Conservation (phyloP, 2,888 invertebrate species). For the Stramonita haemastoma region DNA sequence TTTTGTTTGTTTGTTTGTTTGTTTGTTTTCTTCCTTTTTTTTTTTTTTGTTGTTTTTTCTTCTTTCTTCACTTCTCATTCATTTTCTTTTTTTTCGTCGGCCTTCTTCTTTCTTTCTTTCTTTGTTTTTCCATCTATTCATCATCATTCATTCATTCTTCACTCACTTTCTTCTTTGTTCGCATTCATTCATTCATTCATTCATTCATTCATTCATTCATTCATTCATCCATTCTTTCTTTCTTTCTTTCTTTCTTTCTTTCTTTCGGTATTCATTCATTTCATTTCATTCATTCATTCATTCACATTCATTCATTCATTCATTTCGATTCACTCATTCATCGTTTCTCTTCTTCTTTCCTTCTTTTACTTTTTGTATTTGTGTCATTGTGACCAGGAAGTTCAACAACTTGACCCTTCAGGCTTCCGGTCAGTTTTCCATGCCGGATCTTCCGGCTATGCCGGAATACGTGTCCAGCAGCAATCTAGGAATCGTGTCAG, state of each 20-base stretch:
- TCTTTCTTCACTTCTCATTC: background rate
- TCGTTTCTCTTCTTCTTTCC: background rate
- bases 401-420: background rate
- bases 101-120: background rate
- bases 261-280: background rate
- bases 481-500: background rate
- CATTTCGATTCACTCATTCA: background rate
- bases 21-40: background rate
- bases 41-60: background rate
- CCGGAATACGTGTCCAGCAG: conserved; percentile 8
- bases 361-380: background rate
- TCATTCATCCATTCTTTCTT: background rate
- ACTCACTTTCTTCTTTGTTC: background rate
- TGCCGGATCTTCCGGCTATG: background rate
- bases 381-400: background rate
- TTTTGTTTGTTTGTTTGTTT: background rate
- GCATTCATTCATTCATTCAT: background rate
- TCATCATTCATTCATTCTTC: too few species aligned
- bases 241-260: background rate
- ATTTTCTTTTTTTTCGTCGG: background rate
- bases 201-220: background rate
- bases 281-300: background rate
- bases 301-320: background rate
- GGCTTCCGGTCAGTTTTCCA: background rate
- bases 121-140: background rate